A percentile compares a stretch with the other conserved stretches of the same genome.
These are phyloP conservation scores for Chloebia gouldiae DNA, from an alignment of 2,113 vertebrate genomes.

Conservation along the genomic window DNA sequence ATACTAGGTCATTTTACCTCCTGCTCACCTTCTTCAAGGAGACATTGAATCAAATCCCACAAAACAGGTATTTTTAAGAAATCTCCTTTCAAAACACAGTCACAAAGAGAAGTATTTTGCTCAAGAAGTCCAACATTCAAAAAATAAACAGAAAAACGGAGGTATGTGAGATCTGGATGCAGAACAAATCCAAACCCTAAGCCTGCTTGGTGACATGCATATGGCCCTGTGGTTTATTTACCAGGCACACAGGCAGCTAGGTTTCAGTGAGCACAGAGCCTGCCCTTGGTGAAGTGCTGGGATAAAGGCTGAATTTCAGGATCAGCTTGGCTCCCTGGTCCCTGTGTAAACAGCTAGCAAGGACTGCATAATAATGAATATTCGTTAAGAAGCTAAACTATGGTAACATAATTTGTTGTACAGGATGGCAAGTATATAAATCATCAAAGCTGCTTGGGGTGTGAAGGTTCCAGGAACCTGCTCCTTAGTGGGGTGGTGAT, in stretches of 20 bases:
- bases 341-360: not conserved
- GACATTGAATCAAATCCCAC: not conserved
- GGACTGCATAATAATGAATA: not conserved
- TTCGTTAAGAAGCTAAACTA: not conserved
- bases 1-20: not conserved
- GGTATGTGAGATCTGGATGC: not conserved
- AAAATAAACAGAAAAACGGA: not conserved
- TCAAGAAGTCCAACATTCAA: not conserved
- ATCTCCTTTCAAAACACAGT: not conserved
- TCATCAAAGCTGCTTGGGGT: not conserved
- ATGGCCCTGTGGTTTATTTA: not conserved
- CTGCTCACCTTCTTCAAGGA: not conserved
- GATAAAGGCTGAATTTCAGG: not conserved
- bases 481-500: not conserved
- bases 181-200: not conserved
- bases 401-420: not conserved
- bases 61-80: not conserved
- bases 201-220: fast-evolving
- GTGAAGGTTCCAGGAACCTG: not conserved
- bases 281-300: fast-evolving
- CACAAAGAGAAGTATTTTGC: not conserved
- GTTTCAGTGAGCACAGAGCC: not conserved
- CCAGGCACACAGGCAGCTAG: not conserved
- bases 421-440: not conserved
- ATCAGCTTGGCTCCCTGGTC: not conserved